Evolutionary conservation across 2,888 invertebrate species (phyloP), one percentile per base, ranked within the genome.

Genomic region (Diarsia mendica): DNA sequence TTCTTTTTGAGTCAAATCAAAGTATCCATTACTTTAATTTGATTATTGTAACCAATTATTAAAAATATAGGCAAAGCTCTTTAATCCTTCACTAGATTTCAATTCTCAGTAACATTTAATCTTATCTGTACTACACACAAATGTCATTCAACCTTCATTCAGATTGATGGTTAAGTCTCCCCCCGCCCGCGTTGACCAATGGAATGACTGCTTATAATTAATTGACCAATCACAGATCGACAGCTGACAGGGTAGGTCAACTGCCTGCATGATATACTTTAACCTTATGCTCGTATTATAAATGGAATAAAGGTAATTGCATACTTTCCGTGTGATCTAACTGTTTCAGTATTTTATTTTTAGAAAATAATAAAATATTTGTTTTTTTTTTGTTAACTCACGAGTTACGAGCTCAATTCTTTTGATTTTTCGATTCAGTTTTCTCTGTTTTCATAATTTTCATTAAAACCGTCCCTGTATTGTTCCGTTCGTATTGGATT

Each of bases 221-320:
- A 78, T 85, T 78, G 77, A 82, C 86, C 87, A 86, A 86, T 86
- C 78, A 67, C 71, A 72, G 67, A 58, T 75, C 71, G 66, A 71
- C 76, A 51, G 73, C 44, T 85, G 86, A 87, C 86, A 84, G 77
- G 80, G 60, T 66, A 83, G 84, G 86, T 80, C 77, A 82, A 69
- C 82, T 33, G 64, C 33, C 55, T 67, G 39, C 70, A 65, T 72
- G 72, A 72, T 84, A 76, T 81, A 72, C 46, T 67, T 77, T 77
- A 76, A 80, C 77, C 82, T 83, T 60, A 77, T 23, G 51, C 51
- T 69, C 55, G 23, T 65, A 65, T 39, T 82, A 61, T 82, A 82
- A 68, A 78, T 39, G 55, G 28, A n/a, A 0, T 68, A 33, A 66
- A 66, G 68, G 46, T 39, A 23, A 20, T 20, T 82, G 44, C 33